Evolutionary conservation across 2,797 vertebrate species (phyloP).

Genomic region (Danionella dracula): DNA sequence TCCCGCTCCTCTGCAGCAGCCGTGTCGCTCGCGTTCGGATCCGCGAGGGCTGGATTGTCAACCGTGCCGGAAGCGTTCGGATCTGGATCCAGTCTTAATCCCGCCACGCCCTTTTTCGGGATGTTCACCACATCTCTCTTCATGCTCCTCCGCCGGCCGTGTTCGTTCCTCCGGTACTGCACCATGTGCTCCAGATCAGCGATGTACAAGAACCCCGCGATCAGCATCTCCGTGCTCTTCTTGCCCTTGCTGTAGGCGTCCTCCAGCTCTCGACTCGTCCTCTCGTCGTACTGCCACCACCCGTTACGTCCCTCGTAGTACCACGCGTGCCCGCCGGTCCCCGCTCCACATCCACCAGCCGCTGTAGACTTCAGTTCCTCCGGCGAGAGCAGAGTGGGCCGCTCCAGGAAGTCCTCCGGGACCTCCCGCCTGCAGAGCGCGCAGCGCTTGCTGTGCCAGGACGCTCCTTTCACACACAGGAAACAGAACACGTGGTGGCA

Average conservation of each 20-base stretch:
- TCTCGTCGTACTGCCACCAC: constrained; percentile 98
- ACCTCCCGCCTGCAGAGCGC: constrained; percentile 94
- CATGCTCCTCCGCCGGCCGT: constrained; percentile 88
- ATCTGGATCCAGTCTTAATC: constrained; percentile 78
- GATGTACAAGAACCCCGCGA: constrained; percentile 92
- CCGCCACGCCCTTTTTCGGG: constrained; percentile 95
- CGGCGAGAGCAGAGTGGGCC: constrained; percentile 85
- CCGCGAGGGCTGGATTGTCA: constrained; percentile 2
- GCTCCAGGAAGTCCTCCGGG: constrained; percentile 93
- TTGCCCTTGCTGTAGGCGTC: constrained; percentile 89
- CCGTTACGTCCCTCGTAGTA: constrained; percentile 98
- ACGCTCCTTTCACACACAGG: constrained; percentile 93
- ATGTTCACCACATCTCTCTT: constrained; percentile 90
- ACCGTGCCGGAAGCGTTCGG: constrained; percentile 18
- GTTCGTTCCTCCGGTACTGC: constrained; percentile 93
- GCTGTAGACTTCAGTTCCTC: constrained; percentile 90
- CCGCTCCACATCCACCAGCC: constrained; percentile 71
- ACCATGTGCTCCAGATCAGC: constrained; percentile 97
- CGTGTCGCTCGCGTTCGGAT: constrained; percentile 1
- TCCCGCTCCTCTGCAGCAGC: constrained; percentile 56
- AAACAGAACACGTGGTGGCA: constrained; percentile 96
- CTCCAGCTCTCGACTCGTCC: constrained; percentile 90
- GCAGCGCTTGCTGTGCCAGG: constrained; percentile 95
- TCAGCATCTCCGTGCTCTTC: constrained; percentile 95
- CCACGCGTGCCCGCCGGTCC: constrained; percentile 79